These are phyloP conservation scores for Diploptera punctata DNA, from an alignment of 2,888 invertebrate species.

Conservation along the genomic window DNA sequence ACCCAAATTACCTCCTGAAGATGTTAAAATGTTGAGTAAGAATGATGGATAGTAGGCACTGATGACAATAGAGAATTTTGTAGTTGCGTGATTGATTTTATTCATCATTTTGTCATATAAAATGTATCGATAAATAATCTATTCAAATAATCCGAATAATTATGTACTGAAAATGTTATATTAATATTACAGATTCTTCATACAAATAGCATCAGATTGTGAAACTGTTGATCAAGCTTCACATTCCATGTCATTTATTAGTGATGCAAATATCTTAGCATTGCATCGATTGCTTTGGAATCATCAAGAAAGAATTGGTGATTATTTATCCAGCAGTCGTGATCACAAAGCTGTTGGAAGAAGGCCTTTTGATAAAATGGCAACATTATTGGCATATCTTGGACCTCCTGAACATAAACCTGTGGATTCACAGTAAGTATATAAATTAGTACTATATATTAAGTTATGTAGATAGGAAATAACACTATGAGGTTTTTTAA, in stretches of 20 bases:
- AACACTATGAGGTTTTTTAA: too few relatives aligned
- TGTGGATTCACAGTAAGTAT: conserved; percentile 86
- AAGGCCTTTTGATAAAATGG: conserved; percentile 98
- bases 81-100: too few relatives aligned
- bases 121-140: too few relatives aligned
- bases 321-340: conserved; percentile 87
- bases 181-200: conserved; percentile 69
- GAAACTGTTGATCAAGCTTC: conserved; percentile 92
- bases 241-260: conserved; percentile 94
- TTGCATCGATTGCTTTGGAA: conserved; percentile 94
- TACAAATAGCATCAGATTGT: conserved; percentile 95
- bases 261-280: conserved; percentile 94
- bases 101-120: too few relatives aligned
- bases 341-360: conserved; percentile 97
- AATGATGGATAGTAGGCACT: neutral
- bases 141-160: too few relatives aligned
- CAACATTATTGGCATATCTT: conserved; percentile 92
- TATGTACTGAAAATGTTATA: too few relatives aligned
- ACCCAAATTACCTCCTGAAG: neutral
- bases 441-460: too few relatives aligned
- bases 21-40: neutral
- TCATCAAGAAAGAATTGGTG: conserved; percentile 92
- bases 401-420: conserved; percentile 98
- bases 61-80: too few relatives aligned
- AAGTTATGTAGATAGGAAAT: too few relatives aligned